Conservation (phyloP, 2,797 vertebrate genomes). For the Sorex maritimensis region DNA sequence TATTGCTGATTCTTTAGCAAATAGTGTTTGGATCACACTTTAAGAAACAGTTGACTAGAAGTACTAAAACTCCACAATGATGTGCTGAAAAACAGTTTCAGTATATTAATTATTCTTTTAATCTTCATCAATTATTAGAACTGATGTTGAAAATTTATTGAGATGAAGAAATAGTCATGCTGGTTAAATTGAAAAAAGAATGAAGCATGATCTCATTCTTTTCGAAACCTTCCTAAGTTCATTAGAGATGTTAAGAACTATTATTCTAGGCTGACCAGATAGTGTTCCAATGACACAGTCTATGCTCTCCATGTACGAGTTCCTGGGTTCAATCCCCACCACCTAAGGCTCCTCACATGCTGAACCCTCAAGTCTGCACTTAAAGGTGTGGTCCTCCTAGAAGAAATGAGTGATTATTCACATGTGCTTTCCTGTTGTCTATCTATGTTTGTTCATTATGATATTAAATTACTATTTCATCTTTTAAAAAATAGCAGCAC, state of each 20-base stretch:
- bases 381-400: too few relatives aligned
- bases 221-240: too few relatives aligned
- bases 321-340: too few relatives aligned
- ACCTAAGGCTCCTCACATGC: too few relatives aligned
- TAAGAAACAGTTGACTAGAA: neutral
- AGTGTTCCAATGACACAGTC: too few relatives aligned
- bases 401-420: too few relatives aligned
- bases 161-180: neutral
- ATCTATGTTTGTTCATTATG: slow-evolving; percentile 14
- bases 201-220: neutral
- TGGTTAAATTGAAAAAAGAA: neutral
- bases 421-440: too few relatives aligned
- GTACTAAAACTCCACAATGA: neutral
- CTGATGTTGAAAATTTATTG: neutral
- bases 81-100: neutral
- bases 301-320: too few relatives aligned
- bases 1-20: neutral
- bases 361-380: too few relatives aligned
- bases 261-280: too few relatives aligned
- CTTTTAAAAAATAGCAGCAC: too few relatives aligned
- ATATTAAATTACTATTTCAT: neutral
- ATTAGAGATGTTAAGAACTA: too few relatives aligned
- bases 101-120: neutral
- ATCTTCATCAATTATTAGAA: neutral
- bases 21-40: neutral